Evolutionary conservation across 1,140 invertebrate species (phyloP).

Genomic region (Polypedilum pembai): DNA sequence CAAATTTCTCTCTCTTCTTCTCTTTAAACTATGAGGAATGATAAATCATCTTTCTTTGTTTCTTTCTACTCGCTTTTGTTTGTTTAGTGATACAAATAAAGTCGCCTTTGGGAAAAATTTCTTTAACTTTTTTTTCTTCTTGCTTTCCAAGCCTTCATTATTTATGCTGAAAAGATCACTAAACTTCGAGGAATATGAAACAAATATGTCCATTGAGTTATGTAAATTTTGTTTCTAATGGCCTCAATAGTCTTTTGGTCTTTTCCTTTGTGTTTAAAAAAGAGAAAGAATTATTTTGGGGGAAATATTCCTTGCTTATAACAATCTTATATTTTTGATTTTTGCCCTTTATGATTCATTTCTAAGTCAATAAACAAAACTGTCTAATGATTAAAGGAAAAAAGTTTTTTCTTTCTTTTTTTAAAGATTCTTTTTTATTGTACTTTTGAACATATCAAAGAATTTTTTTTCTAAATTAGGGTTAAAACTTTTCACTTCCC

Average conservation of each 20-base stretch:
- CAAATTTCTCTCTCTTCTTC: background rate
- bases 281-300: background rate
- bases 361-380: too few relatives aligned
- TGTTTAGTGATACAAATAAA: constrained; percentile 19
- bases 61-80: background rate
- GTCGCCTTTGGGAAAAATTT: constrained; percentile 1
- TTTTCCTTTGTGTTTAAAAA: background rate
- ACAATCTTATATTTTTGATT: too few relatives aligned
- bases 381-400: too few relatives aligned
- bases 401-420: too few relatives aligned
- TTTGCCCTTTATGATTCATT: too few relatives aligned
- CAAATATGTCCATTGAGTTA: constrained; percentile 17
- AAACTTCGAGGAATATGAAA: background rate
- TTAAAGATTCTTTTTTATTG: too few relatives aligned
- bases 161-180: constrained; percentile 6
- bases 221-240: background rate
- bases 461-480: too few relatives aligned
- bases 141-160: background rate
- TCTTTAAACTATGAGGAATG: constrained; percentile 26
- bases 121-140: background rate
- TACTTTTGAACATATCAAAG: too few relatives aligned
- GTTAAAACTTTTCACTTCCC: too few relatives aligned
- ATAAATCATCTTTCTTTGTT: constrained; percentile 25
- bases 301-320: background rate
- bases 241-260: background rate